These are phyloP conservation scores for Tipula helvola DNA, from an alignment of 2,888 invertebrate species.

Conservation along the genomic window DNA sequence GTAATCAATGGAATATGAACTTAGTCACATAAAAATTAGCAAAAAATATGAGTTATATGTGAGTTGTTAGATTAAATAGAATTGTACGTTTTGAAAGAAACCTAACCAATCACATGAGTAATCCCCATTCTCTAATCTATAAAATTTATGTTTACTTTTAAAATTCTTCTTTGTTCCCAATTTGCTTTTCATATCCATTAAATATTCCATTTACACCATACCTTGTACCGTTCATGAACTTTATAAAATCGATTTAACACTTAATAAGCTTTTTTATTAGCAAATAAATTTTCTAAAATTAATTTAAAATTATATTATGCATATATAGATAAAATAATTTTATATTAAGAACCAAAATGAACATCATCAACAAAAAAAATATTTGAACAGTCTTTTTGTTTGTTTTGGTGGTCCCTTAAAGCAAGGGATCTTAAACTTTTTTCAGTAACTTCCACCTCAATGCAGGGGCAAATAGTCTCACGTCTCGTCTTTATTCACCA, in stretches of 20 bases:
- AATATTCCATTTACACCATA: background rate
- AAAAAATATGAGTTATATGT: background rate
- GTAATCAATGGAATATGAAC: too few species aligned
- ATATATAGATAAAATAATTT: too few species aligned
- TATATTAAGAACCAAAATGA: too few species aligned
- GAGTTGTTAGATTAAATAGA: background rate
- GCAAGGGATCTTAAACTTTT: too few species aligned
- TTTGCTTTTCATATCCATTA: background rate
- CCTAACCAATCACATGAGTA: background rate
- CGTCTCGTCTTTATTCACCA: too few species aligned
- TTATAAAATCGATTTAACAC: background rate
- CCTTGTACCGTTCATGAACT: background rate
- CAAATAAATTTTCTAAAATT: background rate
- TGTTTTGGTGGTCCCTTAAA: too few species aligned
- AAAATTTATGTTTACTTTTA: background rate
- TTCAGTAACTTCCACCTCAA: too few species aligned
- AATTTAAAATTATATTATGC: background rate
- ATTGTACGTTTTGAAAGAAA: background rate
- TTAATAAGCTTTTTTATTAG: background rate
- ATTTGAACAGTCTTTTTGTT: too few species aligned
- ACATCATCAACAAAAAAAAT: too few species aligned
- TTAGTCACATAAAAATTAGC: too few species aligned
- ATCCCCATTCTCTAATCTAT: background rate
- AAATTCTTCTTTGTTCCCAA: background rate
- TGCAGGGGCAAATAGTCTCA: too few species aligned